Evolutionary conservation across 2,113 vertebrate species (phyloP).

Genomic region (Paramisgurnus dabryanus): DNA sequence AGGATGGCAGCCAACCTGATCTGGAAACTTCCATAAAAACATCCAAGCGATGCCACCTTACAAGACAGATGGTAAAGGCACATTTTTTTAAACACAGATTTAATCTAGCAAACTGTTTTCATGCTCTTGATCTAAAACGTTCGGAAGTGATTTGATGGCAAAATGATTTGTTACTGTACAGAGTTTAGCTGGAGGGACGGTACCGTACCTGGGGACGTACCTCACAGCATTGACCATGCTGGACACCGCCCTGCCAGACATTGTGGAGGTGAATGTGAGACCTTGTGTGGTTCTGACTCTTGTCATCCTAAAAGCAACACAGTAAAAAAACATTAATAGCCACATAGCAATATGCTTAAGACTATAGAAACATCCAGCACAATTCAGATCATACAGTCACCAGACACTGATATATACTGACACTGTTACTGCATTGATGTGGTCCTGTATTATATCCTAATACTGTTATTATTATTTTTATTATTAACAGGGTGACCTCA

Average conservation of each 20-base stretch:
- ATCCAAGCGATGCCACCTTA: conserved; percentile 63
- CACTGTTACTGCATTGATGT: background rate
- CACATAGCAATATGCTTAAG: background rate
- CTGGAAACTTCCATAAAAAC: conserved; percentile 67
- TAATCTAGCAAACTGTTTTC: too few relatives aligned
- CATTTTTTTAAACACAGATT: background rate
- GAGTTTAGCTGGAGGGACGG: conserved; percentile 67
- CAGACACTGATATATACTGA: too few relatives aligned
- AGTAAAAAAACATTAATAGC: background rate
- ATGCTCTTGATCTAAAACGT: too few relatives aligned
- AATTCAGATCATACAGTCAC: background rate
- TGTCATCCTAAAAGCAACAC: background rate
- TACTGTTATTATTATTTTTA: background rate
- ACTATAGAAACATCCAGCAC: too few relatives aligned
- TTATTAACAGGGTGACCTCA: conserved; percentile 75
- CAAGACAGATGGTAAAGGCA: conserved; percentile 68
- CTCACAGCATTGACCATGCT: conserved; percentile 88
- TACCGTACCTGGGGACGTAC: conserved; percentile 89
- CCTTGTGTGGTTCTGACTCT: conserved; percentile 3
- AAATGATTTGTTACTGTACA: conserved; percentile 52
- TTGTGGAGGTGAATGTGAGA: conserved; percentile 74
- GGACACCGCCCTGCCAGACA: conserved; percentile 85
- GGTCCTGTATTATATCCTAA: background rate
- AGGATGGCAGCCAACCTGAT: conserved; percentile 64
- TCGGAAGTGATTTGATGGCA: background rate